Evolutionary conservation across 1,140 invertebrate species (phyloP), one percentile per base, ranked within the genome.

Genomic region (Sinella curviseta): DNA sequence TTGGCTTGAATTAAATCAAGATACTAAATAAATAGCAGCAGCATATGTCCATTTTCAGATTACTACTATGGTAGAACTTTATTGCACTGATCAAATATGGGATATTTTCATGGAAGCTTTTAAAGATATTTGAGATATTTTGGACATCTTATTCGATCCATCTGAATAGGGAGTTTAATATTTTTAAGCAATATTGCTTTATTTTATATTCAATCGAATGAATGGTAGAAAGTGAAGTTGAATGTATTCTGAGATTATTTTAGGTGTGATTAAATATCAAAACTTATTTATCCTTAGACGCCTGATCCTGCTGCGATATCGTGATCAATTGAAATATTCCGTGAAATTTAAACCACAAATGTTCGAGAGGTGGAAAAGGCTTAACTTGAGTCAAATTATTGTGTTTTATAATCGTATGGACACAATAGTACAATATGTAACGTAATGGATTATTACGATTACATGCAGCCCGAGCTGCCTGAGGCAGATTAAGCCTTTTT

Each of bases 211-310:
- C n/a, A n/a, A n/a, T n/a, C 12, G 31, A 31, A 31, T 33, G 26
- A 70, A 31, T 31, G n/a, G 8, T 24, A 33, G 8, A 12, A 70
- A n/a, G 8, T 12, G n/a, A 31, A 2, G 26, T 48, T 48, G 39
- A n/a, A n/a, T 48, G 8, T 48, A 48, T 48, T 48, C 8, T 12
- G 39, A 48, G 39, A 8, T 48, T 20, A 48, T 48, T 70, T 70
- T 70, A 70, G 65, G 26, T 70, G 65, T 60, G 57, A 60, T 60
- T 60, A 60, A 60, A 60, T 60, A 60, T 26, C 57, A 60, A 12
- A 60, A n/a, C 57, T 17, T 60, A 60, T 60, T 60, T 60, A 60
- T 3, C 12, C 57, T 60, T 26, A 17, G 57, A 60, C 57, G 57
- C 57, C 57, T 60, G 12, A 26, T 60, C 57, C 57, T 26, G 57